A percentile compares a stretch with the other conserved stretches of the same genome.
Conservation (phyloP, 2,797 vertebrate genomes). For the Leucoraja ocellata region DNA sequence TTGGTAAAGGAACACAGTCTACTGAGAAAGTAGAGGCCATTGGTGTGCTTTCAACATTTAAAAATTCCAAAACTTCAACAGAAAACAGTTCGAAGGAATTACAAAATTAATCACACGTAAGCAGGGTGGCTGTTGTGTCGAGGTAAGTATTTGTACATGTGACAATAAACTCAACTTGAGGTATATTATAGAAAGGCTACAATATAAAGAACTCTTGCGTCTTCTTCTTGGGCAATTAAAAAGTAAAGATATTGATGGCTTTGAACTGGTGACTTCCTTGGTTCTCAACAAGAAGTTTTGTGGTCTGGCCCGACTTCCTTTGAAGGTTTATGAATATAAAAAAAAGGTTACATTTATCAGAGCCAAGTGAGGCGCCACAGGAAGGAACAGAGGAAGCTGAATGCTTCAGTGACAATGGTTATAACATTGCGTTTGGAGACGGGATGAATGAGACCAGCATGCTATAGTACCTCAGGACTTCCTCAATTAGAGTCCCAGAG, state of each 20-base stretch:
- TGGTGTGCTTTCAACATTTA: too few species aligned
- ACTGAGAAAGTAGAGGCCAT: too few species aligned
- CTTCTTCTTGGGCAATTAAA: neutral
- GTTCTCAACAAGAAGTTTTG: neutral
- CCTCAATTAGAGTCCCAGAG: neutral
- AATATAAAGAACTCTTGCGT: neutral
- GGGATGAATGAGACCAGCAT: conserved; percentile 13
- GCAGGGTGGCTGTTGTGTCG: neutral
- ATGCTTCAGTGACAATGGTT: neutral
- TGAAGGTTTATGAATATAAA: conserved; percentile 1
- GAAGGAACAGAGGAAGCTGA: conserved; percentile 19
- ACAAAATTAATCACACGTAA: neutral
- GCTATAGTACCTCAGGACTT: neutral
- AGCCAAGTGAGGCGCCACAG: conserved; percentile 8
- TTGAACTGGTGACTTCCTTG: neutral
- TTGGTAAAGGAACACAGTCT: too few species aligned
- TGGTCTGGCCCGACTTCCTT: neutral
- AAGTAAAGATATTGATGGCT: neutral
- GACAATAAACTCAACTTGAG: too few species aligned
- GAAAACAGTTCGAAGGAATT: neutral
- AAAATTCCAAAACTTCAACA: neutral
- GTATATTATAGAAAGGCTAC: neutral
- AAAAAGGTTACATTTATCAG: neutral
- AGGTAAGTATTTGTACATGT: neutral
- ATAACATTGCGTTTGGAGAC: neutral